Conservation (phyloP, 2,888 invertebrate genomes). For the Lamproptera curius region DNA sequence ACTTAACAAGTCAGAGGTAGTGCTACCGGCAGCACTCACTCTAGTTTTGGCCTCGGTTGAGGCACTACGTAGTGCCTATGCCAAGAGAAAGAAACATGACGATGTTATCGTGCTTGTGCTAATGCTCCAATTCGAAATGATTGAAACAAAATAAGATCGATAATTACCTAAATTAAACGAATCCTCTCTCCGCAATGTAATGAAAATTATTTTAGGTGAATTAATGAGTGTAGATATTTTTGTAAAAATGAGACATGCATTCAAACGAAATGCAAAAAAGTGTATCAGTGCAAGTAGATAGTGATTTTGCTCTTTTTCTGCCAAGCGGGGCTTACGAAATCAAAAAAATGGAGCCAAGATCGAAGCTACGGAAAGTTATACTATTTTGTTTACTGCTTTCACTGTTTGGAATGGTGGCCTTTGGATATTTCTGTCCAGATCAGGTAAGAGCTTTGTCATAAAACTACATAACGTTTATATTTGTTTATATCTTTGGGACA, state of each 20-base stretch:
- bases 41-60: slow-evolving; percentile 47
- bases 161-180: slow-evolving; percentile 35
- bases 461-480: no score
- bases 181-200: slow-evolving; percentile 21
- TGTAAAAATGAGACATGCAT: slow-evolving; percentile 77
- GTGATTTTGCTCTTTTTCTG: slow-evolving; percentile 88
- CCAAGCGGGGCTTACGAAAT: slow-evolving; percentile 89
- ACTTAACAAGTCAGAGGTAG: slow-evolving; percentile 25
- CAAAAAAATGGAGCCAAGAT: slow-evolving; percentile 91
- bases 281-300: slow-evolving; percentile 91
- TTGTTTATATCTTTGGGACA: no score
- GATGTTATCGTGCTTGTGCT: slow-evolving; percentile 48
- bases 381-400: slow-evolving; percentile 89
- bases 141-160: slow-evolving; percentile 41
- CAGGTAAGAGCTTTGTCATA: slow-evolving; percentile 77
- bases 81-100: slow-evolving; percentile 41
- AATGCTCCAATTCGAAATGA: slow-evolving; percentile 39
- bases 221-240: slow-evolving; percentile 54
- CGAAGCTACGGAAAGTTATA: slow-evolving; percentile 87
- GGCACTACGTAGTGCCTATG: slow-evolving; percentile 38
- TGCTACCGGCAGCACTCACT: slow-evolving; percentile 32
- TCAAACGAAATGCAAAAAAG: slow-evolving; percentile 82
- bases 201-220: slow-evolving; percentile 22
- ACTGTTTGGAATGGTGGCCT: slow-evolving; percentile 91
- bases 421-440: slow-evolving; percentile 94